Evolutionary conservation across 2,113 vertebrate species (phyloP), one percentile per base, ranked within the genome.

Genomic region (Bubo scandiacus): DNA sequence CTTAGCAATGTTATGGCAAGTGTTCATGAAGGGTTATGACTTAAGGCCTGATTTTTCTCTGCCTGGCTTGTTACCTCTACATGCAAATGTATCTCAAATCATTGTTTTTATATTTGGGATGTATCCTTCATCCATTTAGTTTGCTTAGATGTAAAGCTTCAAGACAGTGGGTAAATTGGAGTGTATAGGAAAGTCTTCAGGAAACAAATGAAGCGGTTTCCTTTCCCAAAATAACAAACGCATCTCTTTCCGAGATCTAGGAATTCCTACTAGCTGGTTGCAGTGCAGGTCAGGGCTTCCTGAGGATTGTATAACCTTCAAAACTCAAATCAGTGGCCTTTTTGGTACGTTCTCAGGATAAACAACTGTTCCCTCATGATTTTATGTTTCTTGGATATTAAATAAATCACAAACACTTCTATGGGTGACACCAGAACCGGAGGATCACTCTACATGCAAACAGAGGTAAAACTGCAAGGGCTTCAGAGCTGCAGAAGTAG

Each of bases 351-450:
- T 62, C 20, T 63, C 5, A 40, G 54, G 23, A 42, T 63, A 49
- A 67, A 72, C 3, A 49, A 19, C 12, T 12, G 19, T 58, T 43
- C 27, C 15, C 12, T 49, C 1, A 0, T 52, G 42, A 11, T 38
- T 79, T 52, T 11, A 3, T 8, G 40, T 45, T 92, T 74, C 25
- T 62, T 49, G n/a, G 21, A 13, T 86, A 67, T 42, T 21, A 47
- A 68, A 40, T 54, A 54, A 68, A 91, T 61, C n/a, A 55, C 36
- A n/a, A 38, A 34, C 27, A 22, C 15, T 27, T 55, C 27, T 30
- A 9, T 16, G 17, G 68, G 15, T 49, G n/a, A 40, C 21, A 34
- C 12, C 18, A 59, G 38, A 65, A 72, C 43, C 38, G 52, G 19
- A 85, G 27, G 22, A 26, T 43, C 9, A 5, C 11, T 42, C 34